Evolutionary conservation across 92 coral and sea anemone species (phyloP).

Genomic region (Metridium senile): DNA sequence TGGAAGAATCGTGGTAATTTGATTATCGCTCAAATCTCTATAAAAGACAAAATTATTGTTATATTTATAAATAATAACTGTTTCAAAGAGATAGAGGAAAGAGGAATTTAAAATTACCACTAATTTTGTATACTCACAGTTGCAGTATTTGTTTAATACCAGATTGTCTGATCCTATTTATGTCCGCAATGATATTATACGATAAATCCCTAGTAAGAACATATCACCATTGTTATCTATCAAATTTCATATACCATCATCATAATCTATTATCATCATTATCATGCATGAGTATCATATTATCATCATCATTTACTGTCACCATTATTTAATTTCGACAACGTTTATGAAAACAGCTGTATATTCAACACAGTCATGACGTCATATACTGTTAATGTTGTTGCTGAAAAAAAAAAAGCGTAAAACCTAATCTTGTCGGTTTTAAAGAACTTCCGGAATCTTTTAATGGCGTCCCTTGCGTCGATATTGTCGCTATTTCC

Average conservation of each 20-base stretch:
- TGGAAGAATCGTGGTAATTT: background rate
- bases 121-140: conserved; percentile 22
- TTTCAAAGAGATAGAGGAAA: background rate
- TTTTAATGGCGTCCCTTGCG: too few relatives aligned
- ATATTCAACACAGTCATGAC: too few relatives aligned
- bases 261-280: background rate
- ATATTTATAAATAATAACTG: background rate
- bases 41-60: background rate
- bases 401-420: too few relatives aligned
- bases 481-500: too few relatives aligned
- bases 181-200: conserved; percentile 14
- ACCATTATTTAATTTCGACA: too few relatives aligned
- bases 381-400: too few relatives aligned
- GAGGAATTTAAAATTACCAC: too few relatives aligned
- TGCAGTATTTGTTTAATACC: background rate
- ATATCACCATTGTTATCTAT: background rate
- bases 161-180: background rate
- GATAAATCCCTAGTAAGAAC: conserved; percentile 15
- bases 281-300: too few relatives aligned
- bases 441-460: too few relatives aligned
- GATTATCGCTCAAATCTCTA: background rate
- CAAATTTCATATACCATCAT: background rate
- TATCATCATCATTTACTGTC: too few relatives aligned
- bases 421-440: too few relatives aligned
- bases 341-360: too few relatives aligned